phyloP scores from a whole-genome alignment of 2,797 vertebrate species.

The Tragelaphus eurycerus region DNA sequence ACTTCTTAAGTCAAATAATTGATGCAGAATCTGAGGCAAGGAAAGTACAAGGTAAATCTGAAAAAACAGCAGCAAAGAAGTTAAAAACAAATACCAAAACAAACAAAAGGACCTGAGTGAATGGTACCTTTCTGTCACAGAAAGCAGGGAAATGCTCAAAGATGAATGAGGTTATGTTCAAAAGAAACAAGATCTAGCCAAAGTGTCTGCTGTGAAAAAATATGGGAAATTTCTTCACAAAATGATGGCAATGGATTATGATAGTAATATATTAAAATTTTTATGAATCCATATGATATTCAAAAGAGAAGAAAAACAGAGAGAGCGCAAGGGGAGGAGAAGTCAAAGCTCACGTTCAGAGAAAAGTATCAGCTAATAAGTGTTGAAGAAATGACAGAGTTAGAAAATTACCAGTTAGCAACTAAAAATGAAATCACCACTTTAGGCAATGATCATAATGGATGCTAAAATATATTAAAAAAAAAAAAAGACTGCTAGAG shows the following conservation, averaged over 20 bases:
- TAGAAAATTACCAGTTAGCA: not conserved
- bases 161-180: not conserved
- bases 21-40: not conserved
- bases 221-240: not conserved
- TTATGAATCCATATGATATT: not conserved
- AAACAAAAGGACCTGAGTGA: not conserved
- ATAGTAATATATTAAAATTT: not conserved
- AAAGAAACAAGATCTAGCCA: not conserved
- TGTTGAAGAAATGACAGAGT: not conserved
- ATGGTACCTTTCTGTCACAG: not conserved
- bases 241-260: not conserved
- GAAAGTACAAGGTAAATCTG: not conserved
- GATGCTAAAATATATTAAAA: not conserved
- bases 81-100: not conserved
- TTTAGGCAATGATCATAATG: not conserved
- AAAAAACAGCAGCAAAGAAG: not conserved
- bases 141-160: not conserved
- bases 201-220: not conserved
- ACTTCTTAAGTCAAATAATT: not conserved
- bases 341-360: not conserved
- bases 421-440: not conserved
- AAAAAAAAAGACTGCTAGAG: not conserved
- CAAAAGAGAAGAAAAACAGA: not conserved
- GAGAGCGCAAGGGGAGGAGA: not conserved
- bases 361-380: not conserved